Conservation (phyloP, 2,888 invertebrate species). For the Bhutanitis thaidina region DNA sequence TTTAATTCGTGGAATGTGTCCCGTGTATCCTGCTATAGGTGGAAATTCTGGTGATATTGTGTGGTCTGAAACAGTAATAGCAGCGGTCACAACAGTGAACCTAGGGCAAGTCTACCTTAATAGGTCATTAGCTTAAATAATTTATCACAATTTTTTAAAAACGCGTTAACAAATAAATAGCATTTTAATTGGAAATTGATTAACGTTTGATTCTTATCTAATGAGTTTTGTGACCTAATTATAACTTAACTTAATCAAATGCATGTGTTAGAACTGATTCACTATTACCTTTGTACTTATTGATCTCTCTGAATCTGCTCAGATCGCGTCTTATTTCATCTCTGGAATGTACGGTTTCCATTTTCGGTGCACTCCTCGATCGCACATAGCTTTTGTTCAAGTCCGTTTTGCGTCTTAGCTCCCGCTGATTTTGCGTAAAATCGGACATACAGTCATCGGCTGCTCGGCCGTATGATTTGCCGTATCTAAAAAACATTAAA, state of each 20-base stretch:
- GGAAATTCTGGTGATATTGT: constrained; percentile 83
- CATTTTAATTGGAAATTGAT: neutral
- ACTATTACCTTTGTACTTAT: constrained; percentile 72
- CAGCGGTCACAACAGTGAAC: neutral
- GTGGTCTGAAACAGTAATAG: constrained; percentile 68
- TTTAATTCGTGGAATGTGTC: constrained; percentile 84
- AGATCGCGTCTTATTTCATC: constrained; percentile 77
- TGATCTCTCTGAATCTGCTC: constrained; percentile 72
- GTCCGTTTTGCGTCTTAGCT: constrained; percentile 58
- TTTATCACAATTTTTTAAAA: neutral
- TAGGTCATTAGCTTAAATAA: neutral
- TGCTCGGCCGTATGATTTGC: constrained; percentile 79
- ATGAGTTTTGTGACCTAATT: neutral
- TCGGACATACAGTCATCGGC: constrained; percentile 81
- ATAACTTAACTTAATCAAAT: neutral
- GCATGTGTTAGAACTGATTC: neutral
- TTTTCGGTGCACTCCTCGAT: constrained; percentile 78
- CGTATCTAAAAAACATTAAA: constrained; percentile 49
- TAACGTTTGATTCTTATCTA: neutral
- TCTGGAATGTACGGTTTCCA: constrained; percentile 75
- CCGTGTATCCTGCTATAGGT: constrained; percentile 86
- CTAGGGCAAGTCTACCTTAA: neutral
- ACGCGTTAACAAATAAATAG: neutral
- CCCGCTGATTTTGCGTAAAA: constrained; percentile 71
- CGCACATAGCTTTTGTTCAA: constrained; percentile 65